Conservation (phyloP, 1,140 invertebrate species). For the Drosophila kurseongensis region DNA sequence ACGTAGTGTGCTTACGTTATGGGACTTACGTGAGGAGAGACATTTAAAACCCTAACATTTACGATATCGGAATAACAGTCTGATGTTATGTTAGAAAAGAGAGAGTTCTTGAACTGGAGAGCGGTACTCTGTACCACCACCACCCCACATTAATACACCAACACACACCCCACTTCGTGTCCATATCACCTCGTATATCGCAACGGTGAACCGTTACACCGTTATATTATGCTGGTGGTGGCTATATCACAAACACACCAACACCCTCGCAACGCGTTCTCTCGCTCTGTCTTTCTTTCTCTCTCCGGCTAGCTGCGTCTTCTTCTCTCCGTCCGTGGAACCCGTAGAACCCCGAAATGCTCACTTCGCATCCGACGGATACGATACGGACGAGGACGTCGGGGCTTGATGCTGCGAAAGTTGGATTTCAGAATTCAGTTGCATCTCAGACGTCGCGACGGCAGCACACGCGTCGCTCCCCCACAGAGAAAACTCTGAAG, state of each 20-base stretch:
- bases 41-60: slow-evolving; percentile 18
- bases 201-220: slow-evolving; percentile 73
- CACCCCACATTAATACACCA: slow-evolving; percentile 50
- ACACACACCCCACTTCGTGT: slow-evolving; percentile 33
- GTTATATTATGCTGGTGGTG: slow-evolving; percentile 77
- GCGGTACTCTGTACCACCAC: slow-evolving; percentile 21
- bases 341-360: slow-evolving; percentile 6
- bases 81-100: slow-evolving; percentile 20
- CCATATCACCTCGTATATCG: slow-evolving; percentile 22
- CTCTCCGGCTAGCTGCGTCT: slow-evolving; percentile 18
- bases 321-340: slow-evolving; percentile 10
- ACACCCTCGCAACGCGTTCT: slow-evolving; percentile 22
- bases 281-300: slow-evolving; percentile 35
- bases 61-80: slow-evolving; percentile 43
- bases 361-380: slow-evolving; percentile 27
- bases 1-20: slow-evolving; percentile 40
- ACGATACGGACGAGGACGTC: slow-evolving; percentile 24
- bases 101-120: slow-evolving; percentile 29
- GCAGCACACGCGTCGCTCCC: slow-evolving; percentile 81
- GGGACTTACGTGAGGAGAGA: slow-evolving; percentile 24
- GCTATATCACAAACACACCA: slow-evolving; percentile 39
- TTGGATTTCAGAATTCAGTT: slow-evolving; percentile 59
- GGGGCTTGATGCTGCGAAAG: slow-evolving; percentile 42
- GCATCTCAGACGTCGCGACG: slow-evolving; percentile 83
- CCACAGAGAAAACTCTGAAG: slow-evolving; percentile 52